A percentile compares a stretch with the other conserved stretches of the same genome.
Evolutionary conservation across 2,113 vertebrate species (phyloP).

Genomic region (Panthera tigris): DNA sequence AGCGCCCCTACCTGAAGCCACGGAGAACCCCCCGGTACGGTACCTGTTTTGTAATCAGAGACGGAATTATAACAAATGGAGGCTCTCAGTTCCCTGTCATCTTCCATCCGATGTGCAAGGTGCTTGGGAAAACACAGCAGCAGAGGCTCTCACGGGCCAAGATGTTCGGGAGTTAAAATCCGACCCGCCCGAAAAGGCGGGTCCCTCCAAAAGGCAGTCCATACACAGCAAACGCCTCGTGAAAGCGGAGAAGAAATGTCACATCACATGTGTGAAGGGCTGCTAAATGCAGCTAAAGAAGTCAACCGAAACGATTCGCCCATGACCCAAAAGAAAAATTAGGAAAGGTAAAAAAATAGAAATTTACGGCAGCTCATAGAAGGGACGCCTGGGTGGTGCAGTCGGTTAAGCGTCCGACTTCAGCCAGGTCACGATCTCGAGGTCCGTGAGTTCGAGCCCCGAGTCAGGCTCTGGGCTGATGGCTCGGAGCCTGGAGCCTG

Average conservation of each 20-base stretch:
- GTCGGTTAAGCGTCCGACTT: too few relatives aligned
- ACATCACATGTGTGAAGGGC: fast-evolving
- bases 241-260: too few relatives aligned
- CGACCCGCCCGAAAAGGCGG: fast-evolving
- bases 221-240: not conserved
- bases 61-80: fast-evolving
- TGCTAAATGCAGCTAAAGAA: not conserved
- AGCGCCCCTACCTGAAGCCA: not conserved
- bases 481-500: too few relatives aligned
- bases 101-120: fast-evolving
- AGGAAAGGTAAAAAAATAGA: not conserved
- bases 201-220: not conserved
- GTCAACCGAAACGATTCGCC: not conserved
- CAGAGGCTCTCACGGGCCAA: not conserved
- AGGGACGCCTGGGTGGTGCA: not conserved
- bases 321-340: not conserved
- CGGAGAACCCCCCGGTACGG: fast-evolving
- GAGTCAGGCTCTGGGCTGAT: too few relatives aligned
- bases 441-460: too few relatives aligned
- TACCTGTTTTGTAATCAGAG: fast-evolving
- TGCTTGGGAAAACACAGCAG: not conserved
- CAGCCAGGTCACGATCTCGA: too few relatives aligned
- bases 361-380: not conserved
- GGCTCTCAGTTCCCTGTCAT: fast-evolving
- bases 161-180: fast-evolving